Conservation (phyloP, 2,797 vertebrate genomes). For the Coilia nasus region DNA sequence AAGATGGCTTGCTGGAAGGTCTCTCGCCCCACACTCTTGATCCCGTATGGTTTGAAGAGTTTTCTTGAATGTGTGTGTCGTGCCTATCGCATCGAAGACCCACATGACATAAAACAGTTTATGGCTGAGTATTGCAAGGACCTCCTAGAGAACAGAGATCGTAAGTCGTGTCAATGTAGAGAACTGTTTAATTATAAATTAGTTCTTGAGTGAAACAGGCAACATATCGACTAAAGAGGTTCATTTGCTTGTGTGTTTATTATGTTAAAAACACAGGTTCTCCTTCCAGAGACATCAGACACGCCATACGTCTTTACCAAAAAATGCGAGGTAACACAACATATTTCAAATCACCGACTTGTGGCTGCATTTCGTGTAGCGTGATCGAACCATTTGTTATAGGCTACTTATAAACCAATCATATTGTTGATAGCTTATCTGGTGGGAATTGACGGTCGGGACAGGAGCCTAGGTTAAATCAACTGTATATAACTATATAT, state of each 20-base stretch:
- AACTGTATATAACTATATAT: too few species aligned
- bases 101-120: slow-evolving; percentile 61
- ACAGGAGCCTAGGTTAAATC: too few species aligned
- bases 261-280: neutral
- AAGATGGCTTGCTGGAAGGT: slow-evolving; percentile 46
- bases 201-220: neutral
- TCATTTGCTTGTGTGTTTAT: neutral
- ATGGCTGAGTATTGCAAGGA: slow-evolving; percentile 70
- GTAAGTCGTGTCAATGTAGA: slow-evolving; percentile 56
- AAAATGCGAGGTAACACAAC: slow-evolving; percentile 6
- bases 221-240: neutral
- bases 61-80: slow-evolving; percentile 67
- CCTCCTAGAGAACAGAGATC: slow-evolving; percentile 63
- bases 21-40: slow-evolving; percentile 56
- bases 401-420: too few species aligned
- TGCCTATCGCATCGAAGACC: slow-evolving; percentile 62
- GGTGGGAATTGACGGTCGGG: too few species aligned
- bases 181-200: neutral
- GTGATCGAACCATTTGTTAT: neutral
- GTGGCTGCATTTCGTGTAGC: neutral
- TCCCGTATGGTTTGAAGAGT: slow-evolving; percentile 65
- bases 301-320: neutral
- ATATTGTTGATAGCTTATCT: too few species aligned
- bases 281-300: neutral
- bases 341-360: neutral